Evolutionary conservation across 37 sponge, comb jelly and placozoan species (phyloP), one percentile per base, ranked within the genome.

Genomic region (Aphrocallistes beatrix): DNA sequence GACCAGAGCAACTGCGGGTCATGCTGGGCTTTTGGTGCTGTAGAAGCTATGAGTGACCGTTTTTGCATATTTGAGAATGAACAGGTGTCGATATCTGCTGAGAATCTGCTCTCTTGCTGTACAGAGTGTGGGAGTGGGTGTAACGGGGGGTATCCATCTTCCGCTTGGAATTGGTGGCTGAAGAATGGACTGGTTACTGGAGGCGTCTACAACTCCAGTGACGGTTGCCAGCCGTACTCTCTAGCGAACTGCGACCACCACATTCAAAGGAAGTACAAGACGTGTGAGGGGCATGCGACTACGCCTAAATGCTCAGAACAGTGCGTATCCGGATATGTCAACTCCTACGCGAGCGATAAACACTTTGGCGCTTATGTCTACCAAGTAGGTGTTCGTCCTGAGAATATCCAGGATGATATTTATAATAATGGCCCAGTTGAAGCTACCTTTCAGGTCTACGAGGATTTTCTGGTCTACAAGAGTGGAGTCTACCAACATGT

Each of bases 21-120:
- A 89, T 98, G 99, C 82, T 98, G 99, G 99, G 96, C 99, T 39
- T 92, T 98, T 84, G 99, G 96, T 75, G 99, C 99, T 0, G 99
- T 90, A 40, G 99, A 98, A 83, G 85, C 94, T 0, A 93, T 98
- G 87, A 93, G 90, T 87, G 99, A 98, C 82, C 91, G 99, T 1
- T 87, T 88, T 82, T 98, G 99, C 84, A 91, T 98, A 51, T 81
- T 86, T 17, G 85, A 82, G 50, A 81, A 84, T 34, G 51, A 85
- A 85, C 28, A 84, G 45, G 93, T 90, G 0, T 84, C 95, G 85
- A 91, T 98, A 9, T 98, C 99, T 25, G 99, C 99, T 9, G 90
- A 94, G 37, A 90, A 95, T 38, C 84, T 98, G 82, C 86, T 86
- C 39, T 37, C 89, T 0, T 98, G 99, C 84, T 98, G 99, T 82